These are phyloP conservation scores for Decapterus maruadsi DNA, from an alignment of 2,797 vertebrate genomes.

Conservation along the genomic window DNA sequence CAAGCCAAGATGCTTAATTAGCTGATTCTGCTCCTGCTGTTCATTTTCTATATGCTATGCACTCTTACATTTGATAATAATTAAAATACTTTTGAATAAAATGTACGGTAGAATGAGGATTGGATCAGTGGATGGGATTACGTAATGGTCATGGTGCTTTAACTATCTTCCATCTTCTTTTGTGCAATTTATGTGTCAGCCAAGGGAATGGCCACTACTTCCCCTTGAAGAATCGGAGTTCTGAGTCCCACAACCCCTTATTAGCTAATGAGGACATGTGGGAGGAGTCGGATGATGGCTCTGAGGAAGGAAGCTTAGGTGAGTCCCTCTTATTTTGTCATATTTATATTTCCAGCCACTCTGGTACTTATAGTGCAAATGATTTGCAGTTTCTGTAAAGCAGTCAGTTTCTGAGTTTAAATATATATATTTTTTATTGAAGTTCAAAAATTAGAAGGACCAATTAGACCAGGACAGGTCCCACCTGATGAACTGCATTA, in stretches of 20 bases:
- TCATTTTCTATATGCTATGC: not conserved
- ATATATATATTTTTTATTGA: not conserved
- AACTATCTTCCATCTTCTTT: slow-evolving; percentile 42
- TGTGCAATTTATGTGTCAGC: slow-evolving; percentile 76
- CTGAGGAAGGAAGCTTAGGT: slow-evolving; percentile 91
- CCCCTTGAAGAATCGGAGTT: slow-evolving; percentile 87
- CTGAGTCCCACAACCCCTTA: slow-evolving; percentile 92
- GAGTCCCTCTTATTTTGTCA: slow-evolving; percentile 65
- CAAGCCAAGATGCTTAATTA: not conserved
- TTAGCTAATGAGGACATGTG: slow-evolving; percentile 92
- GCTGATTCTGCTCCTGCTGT: not conserved
- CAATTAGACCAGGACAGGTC: not conserved
- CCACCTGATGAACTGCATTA: not conserved
- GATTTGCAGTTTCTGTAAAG: not conserved
- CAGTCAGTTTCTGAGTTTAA: no score
- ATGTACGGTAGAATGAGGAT: not conserved
- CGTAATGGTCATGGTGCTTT: slow-evolving; percentile 24
- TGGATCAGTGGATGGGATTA: slow-evolving; percentile 7
- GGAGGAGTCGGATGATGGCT: slow-evolving; percentile 89
- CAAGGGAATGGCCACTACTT: slow-evolving; percentile 96
- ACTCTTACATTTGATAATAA: not conserved
- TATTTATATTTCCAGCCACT: not conserved
- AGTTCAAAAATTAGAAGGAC: not conserved
- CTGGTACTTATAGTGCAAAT: not conserved
- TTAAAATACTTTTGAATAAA: slow-evolving; percentile 9